phyloP scores from a whole-genome alignment of 2,113 vertebrate genomes.

The Condylura cristata region DNA sequence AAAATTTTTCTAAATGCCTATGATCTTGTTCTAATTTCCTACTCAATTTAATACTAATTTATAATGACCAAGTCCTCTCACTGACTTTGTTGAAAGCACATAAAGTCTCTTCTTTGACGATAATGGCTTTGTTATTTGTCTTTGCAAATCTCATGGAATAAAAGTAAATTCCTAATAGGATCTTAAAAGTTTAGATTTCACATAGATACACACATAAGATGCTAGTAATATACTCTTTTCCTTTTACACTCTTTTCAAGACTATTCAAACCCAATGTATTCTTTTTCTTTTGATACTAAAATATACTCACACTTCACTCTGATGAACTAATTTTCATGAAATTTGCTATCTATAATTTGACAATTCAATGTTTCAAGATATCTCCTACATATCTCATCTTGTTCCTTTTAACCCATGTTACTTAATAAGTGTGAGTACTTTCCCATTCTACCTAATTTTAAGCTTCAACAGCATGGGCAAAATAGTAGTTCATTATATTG shows the following conservation, averaged over 20 bases:
- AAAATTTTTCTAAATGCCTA: conserved; percentile 8
- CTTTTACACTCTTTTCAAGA: neutral
- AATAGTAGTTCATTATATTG: neutral
- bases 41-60: neutral
- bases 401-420: neutral
- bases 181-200: neutral
- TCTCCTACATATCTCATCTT: neutral
- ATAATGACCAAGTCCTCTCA: neutral
- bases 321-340: neutral
- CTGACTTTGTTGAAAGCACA: neutral
- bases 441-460: neutral
- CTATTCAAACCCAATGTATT: neutral
- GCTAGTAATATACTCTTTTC: neutral
- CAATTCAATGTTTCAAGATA: neutral
- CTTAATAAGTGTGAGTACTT: neutral
- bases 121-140: neutral
- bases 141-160: conserved; percentile 10
- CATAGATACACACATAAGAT: neutral
- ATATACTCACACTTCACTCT: neutral
- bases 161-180: neutral
- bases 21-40: neutral
- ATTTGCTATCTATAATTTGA: conserved; percentile 1
- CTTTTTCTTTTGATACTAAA: neutral
- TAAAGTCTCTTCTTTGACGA: neutral
- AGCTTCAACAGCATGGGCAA: neutral